These are phyloP conservation scores for Agrotis segetum DNA, from an alignment of 2,888 invertebrate species.

Conservation along the genomic window DNA sequence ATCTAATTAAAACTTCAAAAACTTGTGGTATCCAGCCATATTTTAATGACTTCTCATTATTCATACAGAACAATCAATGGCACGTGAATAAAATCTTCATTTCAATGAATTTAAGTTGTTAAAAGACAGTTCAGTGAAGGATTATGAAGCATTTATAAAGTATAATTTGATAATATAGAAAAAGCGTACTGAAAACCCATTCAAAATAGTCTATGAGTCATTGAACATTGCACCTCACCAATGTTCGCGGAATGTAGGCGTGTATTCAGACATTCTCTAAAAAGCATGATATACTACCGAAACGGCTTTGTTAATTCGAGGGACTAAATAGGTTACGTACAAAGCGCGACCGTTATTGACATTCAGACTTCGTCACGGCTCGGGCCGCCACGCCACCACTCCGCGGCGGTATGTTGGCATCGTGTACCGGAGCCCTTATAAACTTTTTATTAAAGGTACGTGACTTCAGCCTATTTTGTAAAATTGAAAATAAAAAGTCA, in stretches of 20 bases:
- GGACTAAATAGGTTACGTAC: neutral
- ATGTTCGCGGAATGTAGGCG: neutral
- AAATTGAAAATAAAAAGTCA: neutral
- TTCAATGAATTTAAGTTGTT: neutral
- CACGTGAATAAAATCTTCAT: neutral
- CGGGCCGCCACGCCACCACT: too few relatives aligned
- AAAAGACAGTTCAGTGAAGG: neutral
- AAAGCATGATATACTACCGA: conserved; percentile 1
- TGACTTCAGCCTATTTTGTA: neutral
- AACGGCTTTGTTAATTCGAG: neutral
- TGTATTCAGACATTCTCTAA: conserved; percentile 5
- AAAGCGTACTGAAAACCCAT: neutral
- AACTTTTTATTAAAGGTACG: neutral
- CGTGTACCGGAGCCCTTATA: too few relatives aligned
- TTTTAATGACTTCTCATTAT: neutral
- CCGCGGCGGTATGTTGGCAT: too few relatives aligned
- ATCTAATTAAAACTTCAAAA: neutral
- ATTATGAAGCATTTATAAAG: neutral
- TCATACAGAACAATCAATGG: neutral
- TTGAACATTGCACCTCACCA: neutral
- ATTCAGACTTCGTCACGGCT: neutral
- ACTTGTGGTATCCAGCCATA: neutral
- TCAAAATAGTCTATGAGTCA: neutral
- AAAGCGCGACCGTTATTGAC: neutral
- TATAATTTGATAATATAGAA: neutral